Percentiles rank a stretch among this genome's conserved stretches.
Conservation (phyloP, 2,888 invertebrate genomes). For the Idaea aversata region DNA sequence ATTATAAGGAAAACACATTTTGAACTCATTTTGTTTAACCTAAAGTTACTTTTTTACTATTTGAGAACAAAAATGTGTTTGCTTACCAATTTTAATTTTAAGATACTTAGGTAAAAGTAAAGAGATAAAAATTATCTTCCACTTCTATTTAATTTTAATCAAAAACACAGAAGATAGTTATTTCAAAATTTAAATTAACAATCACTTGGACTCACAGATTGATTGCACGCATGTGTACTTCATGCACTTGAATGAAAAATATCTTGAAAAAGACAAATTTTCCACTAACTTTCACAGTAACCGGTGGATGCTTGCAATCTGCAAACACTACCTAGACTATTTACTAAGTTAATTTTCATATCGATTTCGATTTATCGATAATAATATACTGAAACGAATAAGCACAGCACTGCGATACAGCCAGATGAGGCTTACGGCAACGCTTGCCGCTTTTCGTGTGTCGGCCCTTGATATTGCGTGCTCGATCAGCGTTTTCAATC, state of each 20-base stretch:
- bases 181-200: slow-evolving; percentile 59
- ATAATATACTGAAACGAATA: slow-evolving; percentile 35
- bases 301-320: slow-evolving; percentile 70
- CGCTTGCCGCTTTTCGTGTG: slow-evolving; percentile 75
- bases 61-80: background rate
- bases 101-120: background rate
- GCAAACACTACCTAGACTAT: slow-evolving; percentile 42
- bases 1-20: background rate
- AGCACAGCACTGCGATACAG: slow-evolving; percentile 70
- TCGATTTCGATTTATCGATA: slow-evolving; percentile 12
- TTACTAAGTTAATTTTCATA: background rate
- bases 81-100: slow-evolving; percentile 2
- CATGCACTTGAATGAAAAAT: slow-evolving; percentile 55
- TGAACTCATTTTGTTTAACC: background rate
- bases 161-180: slow-evolving; percentile 54
- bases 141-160: slow-evolving; percentile 19
- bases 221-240: slow-evolving; percentile 73
- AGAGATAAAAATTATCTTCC: background rate
- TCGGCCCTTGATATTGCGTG: slow-evolving; percentile 52
- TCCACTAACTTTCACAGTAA: slow-evolving; percentile 68
- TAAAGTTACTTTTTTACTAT: background rate
- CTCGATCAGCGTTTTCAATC: slow-evolving; percentile 56
- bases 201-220: slow-evolving; percentile 64
- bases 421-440: slow-evolving; percentile 61
- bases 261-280: slow-evolving; percentile 33